phyloP scores from a whole-genome alignment of 2,113 vertebrate genomes.

The Dunckerocampus dactyliophorus region DNA sequence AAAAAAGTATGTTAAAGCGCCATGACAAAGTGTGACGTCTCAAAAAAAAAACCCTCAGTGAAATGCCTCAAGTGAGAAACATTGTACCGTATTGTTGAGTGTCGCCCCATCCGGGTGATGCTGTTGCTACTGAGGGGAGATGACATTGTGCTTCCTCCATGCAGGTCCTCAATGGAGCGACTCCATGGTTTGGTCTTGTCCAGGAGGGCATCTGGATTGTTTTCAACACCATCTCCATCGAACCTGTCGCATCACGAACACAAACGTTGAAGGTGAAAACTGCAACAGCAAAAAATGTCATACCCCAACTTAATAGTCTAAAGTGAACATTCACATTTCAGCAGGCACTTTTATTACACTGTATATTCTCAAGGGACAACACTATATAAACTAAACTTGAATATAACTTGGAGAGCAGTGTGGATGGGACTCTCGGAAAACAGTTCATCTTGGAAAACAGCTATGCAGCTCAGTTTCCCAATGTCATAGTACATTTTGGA shows the following conservation, averaged over 20 bases:
- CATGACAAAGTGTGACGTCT: slow-evolving; percentile 50
- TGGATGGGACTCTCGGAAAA: too few species aligned
- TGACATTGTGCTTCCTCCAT: slow-evolving; percentile 79
- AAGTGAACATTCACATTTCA: too few species aligned
- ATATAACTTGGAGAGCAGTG: too few species aligned
- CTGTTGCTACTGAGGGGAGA: slow-evolving; percentile 81
- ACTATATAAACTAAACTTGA: too few species aligned
- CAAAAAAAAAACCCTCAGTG: too few species aligned
- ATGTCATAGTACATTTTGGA: too few species aligned
- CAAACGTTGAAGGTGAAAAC: background rate
- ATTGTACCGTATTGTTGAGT: slow-evolving; percentile 86
- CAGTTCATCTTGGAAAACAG: too few species aligned
- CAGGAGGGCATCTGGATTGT: slow-evolving; percentile 78
- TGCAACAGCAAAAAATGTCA: background rate
- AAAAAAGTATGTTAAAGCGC: slow-evolving; percentile 39
- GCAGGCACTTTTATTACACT: too few species aligned
- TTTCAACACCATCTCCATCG: slow-evolving; percentile 90
- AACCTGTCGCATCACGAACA: slow-evolving; percentile 71
- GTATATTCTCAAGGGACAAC: too few species aligned
- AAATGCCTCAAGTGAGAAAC: slow-evolving; percentile 29
- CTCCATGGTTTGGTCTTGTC: slow-evolving; percentile 94
- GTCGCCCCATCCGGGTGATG: slow-evolving; percentile 80
- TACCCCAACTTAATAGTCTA: too few species aligned
- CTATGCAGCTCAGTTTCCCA: too few species aligned
- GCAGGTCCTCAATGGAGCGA: slow-evolving; percentile 94